Conservation (phyloP, 1,140 invertebrate species). For the Bombyx mori region DNA sequence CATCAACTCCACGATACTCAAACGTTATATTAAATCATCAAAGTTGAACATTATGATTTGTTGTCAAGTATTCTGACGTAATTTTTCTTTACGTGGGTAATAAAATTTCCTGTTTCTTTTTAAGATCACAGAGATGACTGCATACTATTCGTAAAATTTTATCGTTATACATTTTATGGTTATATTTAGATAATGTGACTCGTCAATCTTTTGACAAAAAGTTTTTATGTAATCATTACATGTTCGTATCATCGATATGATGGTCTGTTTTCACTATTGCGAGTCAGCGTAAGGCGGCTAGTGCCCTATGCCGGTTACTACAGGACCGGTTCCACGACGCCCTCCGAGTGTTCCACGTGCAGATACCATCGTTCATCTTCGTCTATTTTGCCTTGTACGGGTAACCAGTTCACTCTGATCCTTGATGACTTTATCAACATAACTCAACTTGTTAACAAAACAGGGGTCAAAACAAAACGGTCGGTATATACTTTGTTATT, state of each 20-base stretch:
- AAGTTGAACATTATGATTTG: too few species aligned
- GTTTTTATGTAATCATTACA: too few species aligned
- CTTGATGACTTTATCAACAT: not conserved
- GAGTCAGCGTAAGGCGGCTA: conserved; percentile 35
- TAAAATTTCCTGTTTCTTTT: too few species aligned
- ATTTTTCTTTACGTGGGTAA: too few species aligned
- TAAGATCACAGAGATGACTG: too few species aligned
- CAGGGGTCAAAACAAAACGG: conserved; percentile 17
- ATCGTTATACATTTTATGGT: too few species aligned
- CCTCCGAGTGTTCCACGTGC: conserved; percentile 47
- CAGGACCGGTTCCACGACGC: conserved; percentile 43
- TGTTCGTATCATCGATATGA: not conserved
- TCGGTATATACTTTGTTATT: conserved; percentile 18
- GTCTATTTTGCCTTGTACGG: conserved; percentile 38
- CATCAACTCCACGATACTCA: not conserved
- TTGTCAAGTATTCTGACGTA: too few species aligned
- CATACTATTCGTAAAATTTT: too few species aligned
- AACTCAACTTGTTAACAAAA: not conserved
- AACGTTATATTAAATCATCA: too few species aligned
- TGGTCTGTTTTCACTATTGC: conserved; percentile 6
- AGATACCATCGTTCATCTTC: conserved; percentile 51
- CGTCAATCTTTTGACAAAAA: too few species aligned
- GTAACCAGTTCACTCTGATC: conserved; percentile 4
- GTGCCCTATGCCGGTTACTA: conserved; percentile 55
- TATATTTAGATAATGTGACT: too few species aligned